Evolutionary conservation across 2,113 vertebrate species (phyloP), one percentile per base, ranked within the genome.

Genomic region (Pomatorhinus ruficollis): DNA sequence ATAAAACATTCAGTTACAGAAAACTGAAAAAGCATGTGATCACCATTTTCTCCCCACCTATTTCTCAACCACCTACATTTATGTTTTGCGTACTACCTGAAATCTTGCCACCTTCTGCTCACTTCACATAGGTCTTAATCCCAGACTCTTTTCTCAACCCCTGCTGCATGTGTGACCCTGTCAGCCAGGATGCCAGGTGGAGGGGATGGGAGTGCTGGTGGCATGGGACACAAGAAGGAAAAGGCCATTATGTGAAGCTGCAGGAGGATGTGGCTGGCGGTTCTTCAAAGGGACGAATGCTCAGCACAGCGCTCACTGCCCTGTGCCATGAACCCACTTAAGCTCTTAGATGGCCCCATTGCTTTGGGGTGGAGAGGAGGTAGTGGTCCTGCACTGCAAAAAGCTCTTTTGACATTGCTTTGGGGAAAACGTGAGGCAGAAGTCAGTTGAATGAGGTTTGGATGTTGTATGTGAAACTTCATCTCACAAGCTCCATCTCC

Each of bases 1-100:
- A 83, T 49, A 76, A 96, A 95, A 63, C 25, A 93, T 65, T 69
- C 70, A 21, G 9, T 74, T 77, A 90, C 77, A 44, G 15, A 88
- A 92, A 75, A 83, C 45, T 63, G 56, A 83, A 83, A 91, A 83
- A 77, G 54, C 0, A 1, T 56, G n/a, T 35, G 30, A 93, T 83
- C 5, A 13, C n/a, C 40, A 17, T 93, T 93, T 90, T 2, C 11
- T 35, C 54, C 42, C 42, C 42, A 28, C 35, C 12, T 0, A 0
- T 68, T 86, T 86, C 75, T 88, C 63, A 88, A 21, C 54, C 42
- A 83, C 33, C 63, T 69, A 59, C 39, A 4, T 65, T 76, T 60
- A 57, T 18, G n/a, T 40, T 72, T 78, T 71, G 17, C 40, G 23
- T 69, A 56, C 45, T 60, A 54, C 45, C 47, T 84, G 47, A 33